phyloP scores from a whole-genome alignment of 2,797 vertebrate species.

The Cheirogaleus major region DNA sequence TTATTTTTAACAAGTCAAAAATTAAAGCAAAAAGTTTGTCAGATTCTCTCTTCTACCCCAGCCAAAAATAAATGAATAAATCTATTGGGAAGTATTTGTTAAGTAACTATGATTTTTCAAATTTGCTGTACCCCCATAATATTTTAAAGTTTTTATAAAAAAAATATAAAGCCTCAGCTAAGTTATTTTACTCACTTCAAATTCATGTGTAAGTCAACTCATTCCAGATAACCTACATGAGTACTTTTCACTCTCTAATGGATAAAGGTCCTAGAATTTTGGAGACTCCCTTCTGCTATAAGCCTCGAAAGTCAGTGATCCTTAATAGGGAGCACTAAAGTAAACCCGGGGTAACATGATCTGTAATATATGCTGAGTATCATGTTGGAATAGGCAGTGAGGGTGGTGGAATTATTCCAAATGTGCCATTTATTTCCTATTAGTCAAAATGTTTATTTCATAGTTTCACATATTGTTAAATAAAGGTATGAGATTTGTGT shows the following conservation, averaged over 20 bases:
- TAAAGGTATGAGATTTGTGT: neutral
- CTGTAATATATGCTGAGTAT: neutral
- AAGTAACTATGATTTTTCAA: neutral
- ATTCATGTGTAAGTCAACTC: neutral
- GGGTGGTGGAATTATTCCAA: neutral
- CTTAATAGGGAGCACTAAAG: neutral
- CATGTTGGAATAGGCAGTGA: too few species aligned
- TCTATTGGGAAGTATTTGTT: neutral
- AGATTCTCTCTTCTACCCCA: neutral
- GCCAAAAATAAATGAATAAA: neutral
- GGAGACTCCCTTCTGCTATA: neutral
- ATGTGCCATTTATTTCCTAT: neutral
- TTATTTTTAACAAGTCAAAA: neutral
- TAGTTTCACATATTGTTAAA: neutral
- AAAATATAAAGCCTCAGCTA: neutral
- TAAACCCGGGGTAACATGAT: neutral
- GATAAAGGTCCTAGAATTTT: neutral
- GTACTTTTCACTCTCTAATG: neutral
- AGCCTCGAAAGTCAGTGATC: neutral
- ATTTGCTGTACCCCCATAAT: neutral
- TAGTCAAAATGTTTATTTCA: conserved; percentile 12
- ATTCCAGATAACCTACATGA: neutral
- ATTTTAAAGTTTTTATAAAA: neutral
- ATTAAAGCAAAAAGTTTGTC: neutral
- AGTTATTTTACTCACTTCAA: neutral